Percentiles rank a stretch among this genome's conserved stretches.
Conservation (phyloP, 2,888 invertebrate species). For the Leptopilina syphax region DNA sequence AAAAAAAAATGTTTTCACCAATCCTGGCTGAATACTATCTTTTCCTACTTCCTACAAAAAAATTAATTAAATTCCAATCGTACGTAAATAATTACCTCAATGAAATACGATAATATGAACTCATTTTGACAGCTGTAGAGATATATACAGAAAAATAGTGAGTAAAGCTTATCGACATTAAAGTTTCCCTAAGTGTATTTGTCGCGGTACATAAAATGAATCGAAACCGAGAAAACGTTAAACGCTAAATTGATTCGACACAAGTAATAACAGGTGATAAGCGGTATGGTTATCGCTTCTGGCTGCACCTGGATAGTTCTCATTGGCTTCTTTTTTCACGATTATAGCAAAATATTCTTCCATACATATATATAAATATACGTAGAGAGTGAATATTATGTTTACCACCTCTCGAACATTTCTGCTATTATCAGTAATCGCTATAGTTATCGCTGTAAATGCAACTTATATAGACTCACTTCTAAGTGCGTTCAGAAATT, state of each 20-base stretch:
- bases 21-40: no score
- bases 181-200: slow-evolving; percentile 1
- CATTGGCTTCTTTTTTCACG: slow-evolving; percentile 11
- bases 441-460: neutral
- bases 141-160: neutral
- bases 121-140: slow-evolving; percentile 7
- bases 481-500: neutral
- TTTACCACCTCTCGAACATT: slow-evolving; percentile 4
- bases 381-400: slow-evolving; percentile 2
- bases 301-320: slow-evolving; percentile 23
- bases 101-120: slow-evolving; percentile 11
- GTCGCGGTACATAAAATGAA: slow-evolving; percentile 20
- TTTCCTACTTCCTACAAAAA: no score
- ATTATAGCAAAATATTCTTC: slow-evolving; percentile 16
- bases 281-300: slow-evolving; percentile 18
- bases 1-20: no score
- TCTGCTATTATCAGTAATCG: slow-evolving; percentile 28
- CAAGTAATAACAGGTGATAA: slow-evolving; percentile 33
- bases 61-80: no score
- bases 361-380: neutral
- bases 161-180: slow-evolving; percentile 4
- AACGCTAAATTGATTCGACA: slow-evolving; percentile 28
- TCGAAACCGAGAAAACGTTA: slow-evolving; percentile 27
- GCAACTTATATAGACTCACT: neutral
- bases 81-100: no score